Evolutionary conservation across 2,888 invertebrate species (phyloP).

Genomic region (Synergus umbraculus): DNA sequence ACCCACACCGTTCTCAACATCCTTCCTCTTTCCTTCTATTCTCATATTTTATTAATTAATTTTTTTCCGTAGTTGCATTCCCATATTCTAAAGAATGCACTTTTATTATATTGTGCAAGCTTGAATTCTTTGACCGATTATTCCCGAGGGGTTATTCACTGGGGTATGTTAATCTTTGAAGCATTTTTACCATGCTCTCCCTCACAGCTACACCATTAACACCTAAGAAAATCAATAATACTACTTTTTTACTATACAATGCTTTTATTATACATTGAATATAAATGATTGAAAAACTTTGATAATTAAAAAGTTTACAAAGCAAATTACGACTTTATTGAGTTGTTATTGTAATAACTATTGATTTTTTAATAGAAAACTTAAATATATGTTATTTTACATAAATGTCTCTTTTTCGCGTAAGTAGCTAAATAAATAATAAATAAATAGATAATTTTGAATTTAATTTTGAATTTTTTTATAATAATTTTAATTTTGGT

Average conservation of each 20-base stretch:
- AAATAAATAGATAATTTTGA: background rate
- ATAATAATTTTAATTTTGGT: background rate
- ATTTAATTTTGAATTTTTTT: no score
- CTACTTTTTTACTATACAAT: background rate
- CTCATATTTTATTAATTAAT: slow-evolving; percentile 7
- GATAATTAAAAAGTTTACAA: background rate
- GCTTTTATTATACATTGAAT: no score
- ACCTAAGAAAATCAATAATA: background rate
- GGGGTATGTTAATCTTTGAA: slow-evolving; percentile 15
- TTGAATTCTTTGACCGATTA: background rate
- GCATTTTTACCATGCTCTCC: slow-evolving; percentile 18
- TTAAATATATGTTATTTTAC: no score
- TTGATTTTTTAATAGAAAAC: no score
- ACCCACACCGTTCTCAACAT: background rate
- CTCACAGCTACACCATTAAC: slow-evolving; percentile 1
- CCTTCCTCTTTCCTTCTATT: background rate
- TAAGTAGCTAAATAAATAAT: no score
- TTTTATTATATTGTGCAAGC: background rate
- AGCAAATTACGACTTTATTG: background rate
- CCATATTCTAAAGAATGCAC: background rate
- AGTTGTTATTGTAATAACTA: no score
- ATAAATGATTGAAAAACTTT: background rate
- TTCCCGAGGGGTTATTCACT: slow-evolving; percentile 13
- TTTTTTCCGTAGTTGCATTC: background rate
- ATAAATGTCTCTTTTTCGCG: no score